Evolutionary conservation across 2,113 vertebrate genomes (phyloP).

Genomic region (Tupaia tana): DNA sequence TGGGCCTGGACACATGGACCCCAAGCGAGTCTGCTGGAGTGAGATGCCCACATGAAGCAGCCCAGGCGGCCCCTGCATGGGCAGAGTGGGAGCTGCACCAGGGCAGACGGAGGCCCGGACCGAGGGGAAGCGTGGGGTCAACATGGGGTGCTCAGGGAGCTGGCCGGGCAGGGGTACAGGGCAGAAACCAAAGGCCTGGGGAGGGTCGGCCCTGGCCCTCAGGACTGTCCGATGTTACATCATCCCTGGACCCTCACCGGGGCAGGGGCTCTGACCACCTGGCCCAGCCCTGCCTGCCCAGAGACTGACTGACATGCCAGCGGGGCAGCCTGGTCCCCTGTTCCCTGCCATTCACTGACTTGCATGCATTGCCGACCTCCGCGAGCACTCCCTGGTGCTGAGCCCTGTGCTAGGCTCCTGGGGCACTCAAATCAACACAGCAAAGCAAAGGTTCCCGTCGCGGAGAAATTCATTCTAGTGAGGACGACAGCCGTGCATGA

Average conservation of each 20-base stretch:
- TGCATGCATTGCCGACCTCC: rapidly evolving
- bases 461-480: not conserved
- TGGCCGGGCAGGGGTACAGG: not conserved
- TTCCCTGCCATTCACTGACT: not conserved
- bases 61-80: not conserved
- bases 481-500: rapidly evolving
- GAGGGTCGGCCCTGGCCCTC: not conserved
- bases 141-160: not conserved
- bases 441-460: not conserved
- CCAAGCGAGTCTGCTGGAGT: not conserved
- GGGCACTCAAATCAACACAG: not conserved
- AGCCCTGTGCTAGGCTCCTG: not conserved
- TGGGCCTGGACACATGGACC: not conserved
- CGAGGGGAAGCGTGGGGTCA: rapidly evolving
- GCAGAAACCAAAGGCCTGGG: not conserved
- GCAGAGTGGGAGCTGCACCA: rapidly evolving
- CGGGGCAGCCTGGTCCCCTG: rapidly evolving
- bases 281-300: not conserved
- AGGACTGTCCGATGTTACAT: not conserved
- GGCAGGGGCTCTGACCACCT: not conserved
- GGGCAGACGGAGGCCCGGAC: rapidly evolving
- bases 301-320: too few relatives aligned
- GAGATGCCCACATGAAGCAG: not conserved
- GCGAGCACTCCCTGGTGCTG: too few relatives aligned
- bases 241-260: not conserved